These are phyloP conservation scores for Pleuronectes platessa DNA, from an alignment of 2,113 vertebrate genomes.

Conservation along the genomic window DNA sequence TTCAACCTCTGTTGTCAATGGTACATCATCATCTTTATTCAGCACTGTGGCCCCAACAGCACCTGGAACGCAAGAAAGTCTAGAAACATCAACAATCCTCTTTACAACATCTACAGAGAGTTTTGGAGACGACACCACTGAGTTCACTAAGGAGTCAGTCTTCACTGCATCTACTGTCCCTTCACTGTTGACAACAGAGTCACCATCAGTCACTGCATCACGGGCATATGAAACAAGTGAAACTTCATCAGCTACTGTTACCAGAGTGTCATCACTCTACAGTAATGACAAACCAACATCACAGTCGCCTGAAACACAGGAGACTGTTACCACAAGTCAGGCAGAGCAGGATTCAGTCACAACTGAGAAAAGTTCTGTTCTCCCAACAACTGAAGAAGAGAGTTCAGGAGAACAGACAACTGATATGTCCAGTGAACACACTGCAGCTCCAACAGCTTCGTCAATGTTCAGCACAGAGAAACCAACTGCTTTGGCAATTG, in stretches of 20 bases:
- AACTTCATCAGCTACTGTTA: background rate
- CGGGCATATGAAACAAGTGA: background rate
- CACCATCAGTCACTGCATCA: background rate
- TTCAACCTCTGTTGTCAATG: background rate
- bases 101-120: rapidly evolving
- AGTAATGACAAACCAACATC: conserved; percentile 31
- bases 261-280: background rate
- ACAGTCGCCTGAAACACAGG: background rate
- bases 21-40: background rate
- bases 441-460: background rate
- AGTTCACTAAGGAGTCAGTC: background rate
- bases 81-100: background rate
- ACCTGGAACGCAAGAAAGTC: background rate
- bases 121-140: background rate
- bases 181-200: conserved; percentile 10
- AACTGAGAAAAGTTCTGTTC: background rate
- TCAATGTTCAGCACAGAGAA: background rate
- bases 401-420: background rate
- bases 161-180: background rate
- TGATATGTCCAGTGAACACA: background rate
- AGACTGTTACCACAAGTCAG: background rate
- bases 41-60: conserved; percentile 5
- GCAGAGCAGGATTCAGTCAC: background rate
- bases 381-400: background rate
- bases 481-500: background rate